A percentile compares a stretch with the other conserved stretches of the same genome.
Conservation (phyloP, 2,113 vertebrate species). For the Sprattus sprattus region DNA sequence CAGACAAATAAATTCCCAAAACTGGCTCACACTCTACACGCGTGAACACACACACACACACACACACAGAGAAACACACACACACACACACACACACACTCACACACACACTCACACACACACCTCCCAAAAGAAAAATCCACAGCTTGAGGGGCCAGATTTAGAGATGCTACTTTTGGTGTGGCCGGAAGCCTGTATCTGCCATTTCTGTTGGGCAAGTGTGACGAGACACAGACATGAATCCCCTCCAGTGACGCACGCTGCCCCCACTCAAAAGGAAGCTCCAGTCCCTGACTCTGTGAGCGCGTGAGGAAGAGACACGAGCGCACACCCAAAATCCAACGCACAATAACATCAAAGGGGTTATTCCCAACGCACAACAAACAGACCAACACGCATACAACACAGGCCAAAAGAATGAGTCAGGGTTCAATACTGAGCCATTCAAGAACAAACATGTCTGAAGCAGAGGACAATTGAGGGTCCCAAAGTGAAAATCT, state of each 20-base stretch:
- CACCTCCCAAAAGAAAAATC: constrained; percentile 11
- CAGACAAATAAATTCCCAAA: not conserved
- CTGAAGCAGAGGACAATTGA: not conserved
- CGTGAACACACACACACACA: constrained; percentile 20
- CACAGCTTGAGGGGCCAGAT: constrained; percentile 41
- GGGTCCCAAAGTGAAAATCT: constrained; percentile 7
- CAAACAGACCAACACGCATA: not conserved
- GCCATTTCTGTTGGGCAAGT: constrained; percentile 48
- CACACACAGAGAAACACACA: constrained; percentile 26
- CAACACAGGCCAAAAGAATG: not conserved
- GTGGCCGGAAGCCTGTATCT: constrained; percentile 47
- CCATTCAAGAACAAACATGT: not conserved
- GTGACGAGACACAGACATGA: constrained; percentile 46
- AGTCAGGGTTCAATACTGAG: not conserved
- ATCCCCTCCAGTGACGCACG: not conserved
- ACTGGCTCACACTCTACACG: not conserved
- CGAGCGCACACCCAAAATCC: not conserved
- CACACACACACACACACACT: constrained; percentile 33
- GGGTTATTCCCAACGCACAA: not conserved
- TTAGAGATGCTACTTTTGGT: constrained; percentile 55
- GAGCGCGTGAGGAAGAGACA: not conserved
- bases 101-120: constrained; percentile 33
- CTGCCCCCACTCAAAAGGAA: not conserved
- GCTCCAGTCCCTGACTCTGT: not conserved
- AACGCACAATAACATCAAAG: constrained; percentile 10